Evolutionary conservation across 1,140 invertebrate genomes (phyloP), one percentile per base, ranked within the genome.

Genomic region (Lepidurus couesii): DNA sequence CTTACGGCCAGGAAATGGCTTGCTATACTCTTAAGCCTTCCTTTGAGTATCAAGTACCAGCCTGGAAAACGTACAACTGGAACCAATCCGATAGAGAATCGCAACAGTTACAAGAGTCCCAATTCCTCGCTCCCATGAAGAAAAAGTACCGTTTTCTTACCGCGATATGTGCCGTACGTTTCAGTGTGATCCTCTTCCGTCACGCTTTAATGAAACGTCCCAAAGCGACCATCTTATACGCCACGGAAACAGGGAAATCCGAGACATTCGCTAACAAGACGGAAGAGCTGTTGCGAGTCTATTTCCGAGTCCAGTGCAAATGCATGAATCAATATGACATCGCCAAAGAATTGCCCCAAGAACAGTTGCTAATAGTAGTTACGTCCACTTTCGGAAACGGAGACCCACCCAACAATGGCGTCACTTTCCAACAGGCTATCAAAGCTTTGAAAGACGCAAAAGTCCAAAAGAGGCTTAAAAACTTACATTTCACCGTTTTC

Each of bases 401-500:
- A 26, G 85, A 86, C 76, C 81, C 85, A 16, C 85, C 85, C 0
- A 84, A 84, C 74, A 86, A 86, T 81, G 85, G 85, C 80, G 84
- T 85, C 80, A 83, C 76, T 80, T 79, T 79, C 43, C 74, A 75
- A 45, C 45, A 78, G 9, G 42, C 26, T 8, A 11, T 77, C 9
- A 43, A 53, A 65, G 53, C 47, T 21, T 65, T n/a, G 7, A 43
- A 78, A 73, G 53, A 43, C 8, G 42, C 65, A 73, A 34, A 43
- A 2, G 42, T 42, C 16, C 6, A 44, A 8, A 26, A 26, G 10
- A 75, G 16, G 42, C 74, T 79, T 45, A 34, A 26, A 26, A 42
- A n/a, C 34, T 77, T 75, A 11, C 92, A 95, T 83, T 98, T 95
- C 84, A 94, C 95, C 0, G 95, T 98, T 0, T 98, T 98, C 84